Base-by-base conservation (phyloP, 2,888 invertebrate species). In the Allophyes oxyacanthae region DNA sequence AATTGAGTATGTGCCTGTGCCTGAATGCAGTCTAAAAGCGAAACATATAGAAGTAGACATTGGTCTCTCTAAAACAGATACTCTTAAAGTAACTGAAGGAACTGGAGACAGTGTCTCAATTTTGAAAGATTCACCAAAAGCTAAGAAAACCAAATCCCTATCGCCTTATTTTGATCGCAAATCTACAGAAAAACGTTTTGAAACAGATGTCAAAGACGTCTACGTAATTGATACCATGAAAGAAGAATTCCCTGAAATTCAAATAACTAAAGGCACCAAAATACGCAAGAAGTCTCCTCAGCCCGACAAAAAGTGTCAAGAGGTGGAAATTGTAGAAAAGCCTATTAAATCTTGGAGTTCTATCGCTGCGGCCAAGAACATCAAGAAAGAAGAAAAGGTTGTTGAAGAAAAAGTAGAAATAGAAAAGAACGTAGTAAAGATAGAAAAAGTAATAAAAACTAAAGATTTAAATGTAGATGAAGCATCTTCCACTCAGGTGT, bases 281-380 rank as follows among this genome's bases (percentile, higher is more conserved):
- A 54, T 81, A 6, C 86, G 86, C 1, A 92, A 89, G 64, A 89
- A 85, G 64, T 90, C 92, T 2, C 88, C 91, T 7, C 89, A 88
- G 41, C 80, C 85, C 3, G 55, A 85, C 9, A 82, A 81, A 76
- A 63, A 75, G 45, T 49, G 10, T 43, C 73, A 74, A 60, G 86
- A 86, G 43, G 53, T 75, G 2, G 67, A 72, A 56, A 56, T 78
- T 11, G 57, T 74, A 28, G 88, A 87, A 20, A 86, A 86, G 64
- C 88, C 86, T 2, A 84, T 87, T 25, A 93, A 92, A 81, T 94
- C 95, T 10, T 95, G 95, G 95, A 95, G 95, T 76, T 92, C 92
- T 41, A 91, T 95, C 66, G 94, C 94, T 36, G 92, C 94, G 2
- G 82, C 86, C 13, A 90, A 87, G 73, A 86, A 52, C 48, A 40